Percentiles rank a stretch among this genome's conserved stretches.
Evolutionary conservation across 2,113 vertebrate species (phyloP).

Genomic region (Cyphomyrus discorhynchus): DNA sequence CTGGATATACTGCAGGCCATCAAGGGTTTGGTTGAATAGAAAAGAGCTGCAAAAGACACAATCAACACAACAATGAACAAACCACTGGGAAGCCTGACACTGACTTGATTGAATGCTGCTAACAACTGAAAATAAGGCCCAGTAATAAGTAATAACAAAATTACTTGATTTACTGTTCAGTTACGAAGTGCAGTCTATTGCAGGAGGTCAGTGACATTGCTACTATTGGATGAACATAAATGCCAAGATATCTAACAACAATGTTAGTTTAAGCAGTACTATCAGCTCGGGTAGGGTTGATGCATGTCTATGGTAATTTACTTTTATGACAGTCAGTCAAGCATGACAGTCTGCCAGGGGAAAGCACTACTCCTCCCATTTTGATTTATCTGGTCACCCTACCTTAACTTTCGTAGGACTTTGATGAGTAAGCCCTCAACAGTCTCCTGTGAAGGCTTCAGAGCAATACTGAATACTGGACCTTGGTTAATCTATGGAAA

Average conservation of each 20-base stretch:
- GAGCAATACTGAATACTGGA: not conserved
- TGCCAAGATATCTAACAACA: not conserved
- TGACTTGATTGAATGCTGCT: not conserved
- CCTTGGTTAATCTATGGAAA: not conserved
- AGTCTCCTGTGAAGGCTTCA: not conserved
- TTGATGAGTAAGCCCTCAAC: not conserved
- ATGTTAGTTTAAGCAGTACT: not conserved
- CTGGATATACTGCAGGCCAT: not conserved
- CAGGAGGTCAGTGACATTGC: not conserved
- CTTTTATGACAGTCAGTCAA: not conserved
- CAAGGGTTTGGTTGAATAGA: not conserved
- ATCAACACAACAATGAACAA: not conserved
- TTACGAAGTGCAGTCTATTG: not conserved
- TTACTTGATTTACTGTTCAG: not conserved
- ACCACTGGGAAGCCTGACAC: not conserved
- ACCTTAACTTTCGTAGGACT: not conserved
- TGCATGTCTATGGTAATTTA: not conserved
- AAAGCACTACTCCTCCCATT: too few species aligned
- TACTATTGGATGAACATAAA: not conserved
- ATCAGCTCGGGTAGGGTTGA: not conserved
- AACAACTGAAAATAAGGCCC: not conserved
- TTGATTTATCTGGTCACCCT: not conserved
- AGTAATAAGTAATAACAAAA: not conserved
- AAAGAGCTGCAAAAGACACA: not conserved
- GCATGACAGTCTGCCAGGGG: not conserved